Evolutionary conservation across 1,140 invertebrate species (phyloP).

Genomic region (Lanistes nyassanus): DNA sequence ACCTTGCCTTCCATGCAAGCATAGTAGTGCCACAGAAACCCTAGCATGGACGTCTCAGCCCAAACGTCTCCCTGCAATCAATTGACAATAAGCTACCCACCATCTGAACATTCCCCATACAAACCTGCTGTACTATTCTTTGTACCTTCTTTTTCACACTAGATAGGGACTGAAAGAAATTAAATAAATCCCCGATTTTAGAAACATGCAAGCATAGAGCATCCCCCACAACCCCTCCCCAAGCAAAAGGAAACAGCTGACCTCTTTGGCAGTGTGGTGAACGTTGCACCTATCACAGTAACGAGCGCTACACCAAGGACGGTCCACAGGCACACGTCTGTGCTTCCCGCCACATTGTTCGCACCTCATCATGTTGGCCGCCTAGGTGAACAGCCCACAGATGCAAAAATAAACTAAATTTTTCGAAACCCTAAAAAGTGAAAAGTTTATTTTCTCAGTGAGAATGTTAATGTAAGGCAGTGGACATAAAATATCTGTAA

Average conservation of each 20-base stretch:
- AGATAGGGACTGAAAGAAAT: too few relatives aligned
- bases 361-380: conserved; percentile 66
- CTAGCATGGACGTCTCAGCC: conserved; percentile 89
- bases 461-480: too few relatives aligned
- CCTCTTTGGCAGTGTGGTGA: conserved; percentile 90
- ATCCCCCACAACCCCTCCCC: neutral
- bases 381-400: conserved; percentile 43
- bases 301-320: conserved; percentile 88
- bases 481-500: too few relatives aligned
- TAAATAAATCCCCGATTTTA: too few relatives aligned
- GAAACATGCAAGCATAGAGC: too few relatives aligned
- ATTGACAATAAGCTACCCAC: conserved; percentile 33
- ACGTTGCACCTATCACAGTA: conserved; percentile 91
- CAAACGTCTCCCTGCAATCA: conserved; percentile 88
- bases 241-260: conserved; percentile 58
- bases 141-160: too few relatives aligned
- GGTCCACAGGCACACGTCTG: conserved; percentile 82
- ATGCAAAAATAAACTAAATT: too few relatives aligned
- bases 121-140: too few relatives aligned
- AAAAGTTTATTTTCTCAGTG: conserved; percentile 8
- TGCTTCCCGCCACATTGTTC: conserved; percentile 88
- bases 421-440: neutral
- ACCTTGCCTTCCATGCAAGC: conserved; percentile 95
- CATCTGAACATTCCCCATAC: neutral
- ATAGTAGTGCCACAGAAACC: conserved; percentile 91